phyloP scores from a whole-genome alignment of 2,113 vertebrate genomes.

The Prolemur simus region DNA sequence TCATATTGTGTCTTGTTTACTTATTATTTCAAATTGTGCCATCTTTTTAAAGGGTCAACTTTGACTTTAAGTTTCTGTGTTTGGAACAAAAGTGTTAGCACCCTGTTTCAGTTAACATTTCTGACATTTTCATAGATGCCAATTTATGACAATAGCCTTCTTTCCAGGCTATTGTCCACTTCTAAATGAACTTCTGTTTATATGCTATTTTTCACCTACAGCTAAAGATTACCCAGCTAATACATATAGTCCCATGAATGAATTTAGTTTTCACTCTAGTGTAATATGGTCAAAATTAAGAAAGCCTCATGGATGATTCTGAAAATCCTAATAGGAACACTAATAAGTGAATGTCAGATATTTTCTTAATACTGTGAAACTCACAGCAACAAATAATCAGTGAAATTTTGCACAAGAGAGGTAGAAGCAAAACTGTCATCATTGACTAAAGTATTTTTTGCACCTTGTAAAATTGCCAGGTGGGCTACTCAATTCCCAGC shows the following conservation, averaged over 20 bases:
- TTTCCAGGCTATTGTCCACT: neutral
- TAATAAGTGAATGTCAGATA: neutral
- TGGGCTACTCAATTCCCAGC: neutral
- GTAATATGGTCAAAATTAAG: constrained; percentile 2
- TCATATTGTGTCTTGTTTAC: neutral
- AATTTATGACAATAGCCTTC: neutral
- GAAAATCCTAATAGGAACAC: neutral
- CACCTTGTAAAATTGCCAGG: constrained; percentile 53
- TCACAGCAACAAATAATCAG: constrained; percentile 30
- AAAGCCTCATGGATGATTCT: neutral
- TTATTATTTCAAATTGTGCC: neutral
- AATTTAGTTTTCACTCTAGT: neutral
- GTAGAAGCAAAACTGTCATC: neutral
- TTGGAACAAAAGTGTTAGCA: neutral
- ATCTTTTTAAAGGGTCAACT: neutral
- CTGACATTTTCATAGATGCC: neutral
- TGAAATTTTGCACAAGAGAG: neutral
- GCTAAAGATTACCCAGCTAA: neutral
- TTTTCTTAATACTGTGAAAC: neutral
- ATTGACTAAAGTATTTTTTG: neutral
- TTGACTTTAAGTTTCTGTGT: neutral
- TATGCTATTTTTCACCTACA: neutral
- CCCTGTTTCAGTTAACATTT: neutral
- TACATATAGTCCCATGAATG: neutral
- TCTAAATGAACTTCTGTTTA: neutral